Evolutionary conservation across 2,113 vertebrate genomes (phyloP), one percentile per base, ranked within the genome.

Genomic region (Xenus cinereus): DNA sequence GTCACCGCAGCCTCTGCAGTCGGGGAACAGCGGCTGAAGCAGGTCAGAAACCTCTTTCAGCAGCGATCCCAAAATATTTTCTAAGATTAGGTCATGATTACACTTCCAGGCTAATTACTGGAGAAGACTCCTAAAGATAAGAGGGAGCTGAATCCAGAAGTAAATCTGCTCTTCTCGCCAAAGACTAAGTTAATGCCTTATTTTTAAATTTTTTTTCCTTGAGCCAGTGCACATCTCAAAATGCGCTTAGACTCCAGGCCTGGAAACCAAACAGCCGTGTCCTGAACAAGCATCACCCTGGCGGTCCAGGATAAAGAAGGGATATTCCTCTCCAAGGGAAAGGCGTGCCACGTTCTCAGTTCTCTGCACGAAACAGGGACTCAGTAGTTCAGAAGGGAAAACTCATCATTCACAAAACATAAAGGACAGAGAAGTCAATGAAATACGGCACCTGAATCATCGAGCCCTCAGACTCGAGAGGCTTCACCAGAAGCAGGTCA

Each of bases 21-120:
- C 0, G 1, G 1, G 6, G 21, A 39, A 17, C 41, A 1, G 10
- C 41, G 46, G 43, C 43, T 22, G 53, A 24, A 59, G 63, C 1
- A 7, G 46, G 59, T 83, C 48, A 41, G 67, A 46, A 86, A 51
- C 15, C 5, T 3, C 35, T 23, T n/a, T 59, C 4, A 53, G 50
- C 54, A 60, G 48, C 1, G 17, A 90, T 22, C 14, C 27, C 41
- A 14, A 75, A 88, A 7, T 16, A 59, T 35, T 57, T 60, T 39
- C 73, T 46, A 62, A 83, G 30, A 48, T 32, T 23, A 60, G 45
- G 28, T 63, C 24, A 35, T 6, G 24, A 82, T 82, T 88, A 75
- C 27, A 21, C 51, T 83, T 75, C n/a, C 28, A 30, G 28, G 39
- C 43, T 76, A 79, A 76, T 59, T 68, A 89, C 33, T 45, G 18